Percentiles rank a stretch among this genome's conserved stretches.
phyloP scores from a whole-genome alignment of 2,888 invertebrate genomes.

The Nephrotoma appendiculata region DNA sequence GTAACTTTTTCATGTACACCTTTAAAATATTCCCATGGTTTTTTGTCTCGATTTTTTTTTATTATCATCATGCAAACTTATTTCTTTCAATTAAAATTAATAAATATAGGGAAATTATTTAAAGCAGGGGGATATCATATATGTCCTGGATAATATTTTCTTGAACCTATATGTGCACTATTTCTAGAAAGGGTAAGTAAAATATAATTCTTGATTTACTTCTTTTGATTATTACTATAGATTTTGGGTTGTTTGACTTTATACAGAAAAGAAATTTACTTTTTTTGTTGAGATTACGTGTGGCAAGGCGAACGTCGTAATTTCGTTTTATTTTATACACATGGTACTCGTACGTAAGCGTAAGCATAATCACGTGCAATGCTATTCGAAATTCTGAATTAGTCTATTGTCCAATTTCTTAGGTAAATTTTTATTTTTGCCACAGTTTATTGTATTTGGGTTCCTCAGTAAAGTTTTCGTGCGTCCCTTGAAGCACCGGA shows the following conservation, averaged over 20 bases:
- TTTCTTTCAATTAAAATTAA: background rate
- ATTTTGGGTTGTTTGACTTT: background rate
- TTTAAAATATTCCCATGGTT: background rate
- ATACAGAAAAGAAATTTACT: background rate
- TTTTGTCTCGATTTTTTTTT: background rate
- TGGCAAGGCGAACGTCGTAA: background rate
- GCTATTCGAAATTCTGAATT: too few relatives aligned
- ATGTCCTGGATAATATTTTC: background rate
- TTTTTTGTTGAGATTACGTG: background rate
- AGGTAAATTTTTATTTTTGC: too few relatives aligned
- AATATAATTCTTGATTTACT: background rate
- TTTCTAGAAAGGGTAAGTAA: background rate
- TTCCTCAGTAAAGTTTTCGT: too few relatives aligned
- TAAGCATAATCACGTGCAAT: background rate
- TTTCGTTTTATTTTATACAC: background rate
- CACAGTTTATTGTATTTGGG: too few relatives aligned
- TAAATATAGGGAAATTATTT: background rate
- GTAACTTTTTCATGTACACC: background rate
- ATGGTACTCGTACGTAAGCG: background rate
- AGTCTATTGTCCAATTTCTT: too few relatives aligned
- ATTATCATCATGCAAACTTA: background rate
- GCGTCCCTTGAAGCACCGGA: too few relatives aligned
- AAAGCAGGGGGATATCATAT: background rate
- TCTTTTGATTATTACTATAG: background rate
- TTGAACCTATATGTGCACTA: background rate